Evolutionary conservation across 35 echinoderm and acorn worm species (phyloP).

Genomic region (Ophioderma brevispina): DNA sequence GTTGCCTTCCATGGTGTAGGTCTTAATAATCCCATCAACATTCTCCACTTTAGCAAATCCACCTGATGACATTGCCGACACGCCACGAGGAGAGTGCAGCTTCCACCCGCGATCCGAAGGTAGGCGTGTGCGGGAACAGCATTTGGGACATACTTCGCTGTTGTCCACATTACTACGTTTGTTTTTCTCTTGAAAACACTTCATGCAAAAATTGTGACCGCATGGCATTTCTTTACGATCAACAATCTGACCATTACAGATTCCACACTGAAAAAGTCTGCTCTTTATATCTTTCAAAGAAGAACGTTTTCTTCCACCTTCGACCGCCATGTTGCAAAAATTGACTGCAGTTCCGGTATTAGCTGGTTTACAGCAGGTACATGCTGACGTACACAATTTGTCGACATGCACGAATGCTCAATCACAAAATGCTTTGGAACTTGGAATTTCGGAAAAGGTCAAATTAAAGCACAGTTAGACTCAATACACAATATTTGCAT

Average conservation of each 20-base stretch:
- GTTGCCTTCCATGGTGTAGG: not conserved
- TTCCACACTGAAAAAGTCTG: not conserved
- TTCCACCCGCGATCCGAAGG: not conserved
- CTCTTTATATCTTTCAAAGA: not conserved
- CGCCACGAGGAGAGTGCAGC: not conserved
- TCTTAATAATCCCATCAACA: not conserved
- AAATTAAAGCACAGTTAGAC: no score
- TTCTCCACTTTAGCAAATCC: slow-evolving; percentile 1
- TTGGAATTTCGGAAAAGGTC: no score
- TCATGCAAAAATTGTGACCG: slow-evolving; percentile 1
- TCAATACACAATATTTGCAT: no score
- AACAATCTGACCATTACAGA: not conserved
- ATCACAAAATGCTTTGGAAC: no score
- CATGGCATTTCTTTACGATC: slow-evolving; percentile 6
- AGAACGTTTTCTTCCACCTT: not conserved
- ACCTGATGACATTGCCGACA: not conserved
- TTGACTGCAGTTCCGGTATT: no score
- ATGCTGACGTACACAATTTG: no score
- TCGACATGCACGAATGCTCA: no score
- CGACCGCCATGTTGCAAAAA: no score
- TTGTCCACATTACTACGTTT: not conserved
- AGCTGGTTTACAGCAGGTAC: no score
- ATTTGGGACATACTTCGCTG: not conserved
- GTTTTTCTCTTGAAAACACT: not conserved
- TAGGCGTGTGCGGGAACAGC: not conserved